phyloP scores from a whole-genome alignment of 1,140 invertebrate species.

The Lepidurus apus region DNA sequence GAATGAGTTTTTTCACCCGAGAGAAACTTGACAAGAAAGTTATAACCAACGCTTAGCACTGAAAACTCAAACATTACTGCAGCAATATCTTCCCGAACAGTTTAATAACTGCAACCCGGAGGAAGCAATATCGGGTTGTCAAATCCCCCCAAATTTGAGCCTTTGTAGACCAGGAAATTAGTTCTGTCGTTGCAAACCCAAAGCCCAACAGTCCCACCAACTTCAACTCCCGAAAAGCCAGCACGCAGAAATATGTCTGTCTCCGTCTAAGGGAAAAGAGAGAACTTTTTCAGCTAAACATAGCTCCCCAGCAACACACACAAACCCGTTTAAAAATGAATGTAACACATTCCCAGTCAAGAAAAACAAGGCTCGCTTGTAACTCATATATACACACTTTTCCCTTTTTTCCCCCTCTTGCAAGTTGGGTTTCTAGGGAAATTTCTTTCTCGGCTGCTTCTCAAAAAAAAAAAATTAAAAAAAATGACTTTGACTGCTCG shows the following conservation, averaged over 20 bases:
- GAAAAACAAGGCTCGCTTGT: constrained; percentile 9
- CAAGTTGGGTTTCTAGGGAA: neutral
- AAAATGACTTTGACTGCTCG: neutral
- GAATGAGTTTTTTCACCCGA: neutral
- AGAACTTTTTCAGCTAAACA: neutral
- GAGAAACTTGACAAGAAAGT: neutral
- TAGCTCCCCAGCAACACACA: neutral
- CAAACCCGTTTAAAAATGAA: neutral
- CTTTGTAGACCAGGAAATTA: neutral
- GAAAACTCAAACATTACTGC: neutral
- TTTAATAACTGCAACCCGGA: neutral
- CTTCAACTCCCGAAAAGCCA: neutral
- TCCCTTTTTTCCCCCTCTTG: neutral
- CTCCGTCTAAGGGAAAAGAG: neutral
- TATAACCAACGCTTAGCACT: neutral
- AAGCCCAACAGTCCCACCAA: too few species aligned
- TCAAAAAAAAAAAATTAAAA: neutral
- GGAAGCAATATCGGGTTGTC: neutral
- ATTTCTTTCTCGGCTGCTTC: neutral
- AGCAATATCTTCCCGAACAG: neutral
- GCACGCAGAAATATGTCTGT: constrained; percentile 3
- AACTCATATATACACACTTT: neutral
- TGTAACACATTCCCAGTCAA: constrained; percentile 16
- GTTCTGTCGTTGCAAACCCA: neutral
- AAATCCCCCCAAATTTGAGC: neutral